Evolutionary conservation across 2,113 vertebrate species (phyloP), one percentile per base, ranked within the genome.

Genomic region (Axis porcinus): DNA sequence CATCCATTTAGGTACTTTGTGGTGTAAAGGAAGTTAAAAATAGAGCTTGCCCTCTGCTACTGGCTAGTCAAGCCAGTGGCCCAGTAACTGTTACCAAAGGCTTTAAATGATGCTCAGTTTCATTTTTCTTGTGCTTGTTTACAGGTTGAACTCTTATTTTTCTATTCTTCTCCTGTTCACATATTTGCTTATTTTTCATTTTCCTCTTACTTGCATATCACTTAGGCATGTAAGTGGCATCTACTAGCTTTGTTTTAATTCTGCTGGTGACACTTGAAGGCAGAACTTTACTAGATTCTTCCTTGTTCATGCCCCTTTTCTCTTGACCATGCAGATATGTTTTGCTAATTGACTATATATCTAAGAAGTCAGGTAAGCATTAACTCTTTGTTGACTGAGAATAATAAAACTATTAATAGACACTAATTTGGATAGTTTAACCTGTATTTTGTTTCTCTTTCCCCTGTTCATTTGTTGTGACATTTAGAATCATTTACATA

Each of bases 341-440:
- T 33, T 94, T 97, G 76, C 95, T 91, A 67, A 86, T 97, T 95
- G 81, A 84, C 43, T 95, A 82, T 50, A 45, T 95, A 90, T 58
- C 30, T 97, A 89, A 93, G n/a, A 85, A 78, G 60, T 89, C n/a
- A 87, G 36, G 64, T 98, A 97, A 97, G 81, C 92, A 82, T 76
- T 93, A 92, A 82, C 28, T 95, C 14, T 55, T 76, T 50, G 1
- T 96, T 95, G 54, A 89, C 3, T 86, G 47, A 92, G 33, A 91
- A 86, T 95, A 86, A 74, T 95, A 54, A 47, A 95, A 50, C 85
- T 74, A 55, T 86, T 84, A 2, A 9, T 85, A 64, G 27, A 16
- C 81, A 89, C 27, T 92, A 89, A 94, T 93, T 97, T 94, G 78
- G 6, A 43, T 89, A 78, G 70, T 83, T 96, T 87, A 79, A 57